These are phyloP conservation scores for Callipepla squamata DNA, from an alignment of 2,113 vertebrate genomes.

Conservation along the genomic window DNA sequence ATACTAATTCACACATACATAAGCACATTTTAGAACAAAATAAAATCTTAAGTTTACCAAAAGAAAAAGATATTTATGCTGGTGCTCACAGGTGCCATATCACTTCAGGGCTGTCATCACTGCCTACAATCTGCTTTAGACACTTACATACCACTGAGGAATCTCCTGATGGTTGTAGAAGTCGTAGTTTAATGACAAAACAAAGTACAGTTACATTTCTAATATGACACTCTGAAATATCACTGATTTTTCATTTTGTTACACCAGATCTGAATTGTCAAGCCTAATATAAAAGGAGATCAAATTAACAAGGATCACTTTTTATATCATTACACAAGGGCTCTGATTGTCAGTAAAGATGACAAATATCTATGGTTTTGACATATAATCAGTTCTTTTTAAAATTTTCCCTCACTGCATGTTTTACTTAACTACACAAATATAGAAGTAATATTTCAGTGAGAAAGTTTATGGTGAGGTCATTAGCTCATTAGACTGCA, in stretches of 20 bases:
- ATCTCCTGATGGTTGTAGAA: background rate
- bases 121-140: background rate
- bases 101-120: background rate
- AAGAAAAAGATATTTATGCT: constrained; percentile 19
- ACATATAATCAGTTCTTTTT: constrained; percentile 39
- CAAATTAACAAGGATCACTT: constrained; percentile 43
- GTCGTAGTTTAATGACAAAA: constrained; percentile 27
- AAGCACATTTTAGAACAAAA: background rate
- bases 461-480: constrained; percentile 70
- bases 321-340: constrained; percentile 58
- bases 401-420: constrained; percentile 37
- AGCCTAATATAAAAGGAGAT: constrained; percentile 23
- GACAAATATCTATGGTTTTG: constrained; percentile 50
- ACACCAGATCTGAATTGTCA: constrained; percentile 26
- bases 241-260: constrained; percentile 46
- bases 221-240: constrained; percentile 1
- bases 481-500: constrained; percentile 53
- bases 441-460: constrained; percentile 62
- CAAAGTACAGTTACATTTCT: constrained; percentile 21
- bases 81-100: background rate
- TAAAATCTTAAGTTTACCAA: background rate
- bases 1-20: background rate
- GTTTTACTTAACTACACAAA: constrained; percentile 74
- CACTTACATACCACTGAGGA: background rate
- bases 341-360: constrained; percentile 59